phyloP scores from a whole-genome alignment of 2,888 invertebrate species.

The Myopa testacea region DNA sequence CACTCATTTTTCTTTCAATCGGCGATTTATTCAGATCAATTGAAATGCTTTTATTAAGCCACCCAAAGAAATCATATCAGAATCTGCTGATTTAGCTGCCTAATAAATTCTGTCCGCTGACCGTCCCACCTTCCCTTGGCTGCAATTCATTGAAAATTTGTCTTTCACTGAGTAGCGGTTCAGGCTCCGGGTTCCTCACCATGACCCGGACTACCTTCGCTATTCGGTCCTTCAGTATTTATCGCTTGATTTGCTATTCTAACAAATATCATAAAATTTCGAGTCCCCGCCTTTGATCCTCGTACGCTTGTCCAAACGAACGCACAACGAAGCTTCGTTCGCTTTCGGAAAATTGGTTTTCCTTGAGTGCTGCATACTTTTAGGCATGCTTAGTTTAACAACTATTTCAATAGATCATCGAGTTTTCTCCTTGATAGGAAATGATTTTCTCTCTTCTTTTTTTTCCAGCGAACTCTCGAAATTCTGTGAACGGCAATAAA shows the following conservation, averaged over 20 bases:
- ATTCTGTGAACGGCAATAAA: conserved; percentile 5
- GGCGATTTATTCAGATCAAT: no score
- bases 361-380: conserved; percentile 21
- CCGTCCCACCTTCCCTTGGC: not conserved
- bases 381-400: conserved; percentile 29
- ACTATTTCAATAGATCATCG: conserved; percentile 35
- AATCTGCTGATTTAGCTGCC: conserved; percentile 26
- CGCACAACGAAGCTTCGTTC: not conserved
- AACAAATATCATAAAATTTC: not conserved
- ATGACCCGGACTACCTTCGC: no score
- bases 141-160: no score
- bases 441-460: not conserved
- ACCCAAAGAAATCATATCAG: not conserved
- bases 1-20: no score
- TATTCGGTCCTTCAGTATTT: no score
- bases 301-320: not conserved
- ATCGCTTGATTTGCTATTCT: not conserved
- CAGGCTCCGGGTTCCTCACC: no score
- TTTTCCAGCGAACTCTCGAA: not conserved
- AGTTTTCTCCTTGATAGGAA: conserved; percentile 8
- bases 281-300: not conserved
- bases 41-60: no score
- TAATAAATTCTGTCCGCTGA: not conserved
- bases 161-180: no score
- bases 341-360: not conserved